Evolutionary conservation across 1,140 invertebrate species (phyloP).

Genomic region (Latrodectus geometricus): DNA sequence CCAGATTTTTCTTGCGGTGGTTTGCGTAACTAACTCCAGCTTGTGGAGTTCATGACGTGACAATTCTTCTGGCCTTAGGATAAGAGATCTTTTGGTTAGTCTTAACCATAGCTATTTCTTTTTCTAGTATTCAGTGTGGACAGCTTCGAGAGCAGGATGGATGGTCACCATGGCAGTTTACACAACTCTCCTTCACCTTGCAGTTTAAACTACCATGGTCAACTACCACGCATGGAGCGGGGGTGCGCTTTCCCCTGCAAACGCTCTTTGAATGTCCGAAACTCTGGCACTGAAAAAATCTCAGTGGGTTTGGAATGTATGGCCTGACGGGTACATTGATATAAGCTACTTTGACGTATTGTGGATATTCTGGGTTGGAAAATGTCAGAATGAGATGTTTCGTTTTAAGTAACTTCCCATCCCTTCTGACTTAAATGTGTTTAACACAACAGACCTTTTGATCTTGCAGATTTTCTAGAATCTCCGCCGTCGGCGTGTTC

Average conservation of each 20-base stretch:
- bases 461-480: no score
- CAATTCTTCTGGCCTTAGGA: not conserved
- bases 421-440: no score
- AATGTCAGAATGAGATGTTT: constrained; percentile 4
- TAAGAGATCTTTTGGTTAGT: not conserved
- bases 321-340: not conserved
- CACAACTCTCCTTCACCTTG: not conserved
- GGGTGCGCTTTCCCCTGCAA: not conserved
- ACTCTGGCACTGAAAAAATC: not conserved
- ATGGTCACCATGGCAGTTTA: constrained; percentile 1
- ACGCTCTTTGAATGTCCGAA: not conserved
- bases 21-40: no score
- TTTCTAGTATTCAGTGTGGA: not conserved
- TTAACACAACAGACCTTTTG: no score
- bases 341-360: not conserved
- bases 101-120: not conserved
- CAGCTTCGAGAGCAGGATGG: not conserved
- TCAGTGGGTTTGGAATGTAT: not conserved
- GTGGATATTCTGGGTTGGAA: not conserved
- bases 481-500: no score
- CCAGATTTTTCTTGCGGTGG: no score
- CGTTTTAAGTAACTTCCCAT: not conserved
- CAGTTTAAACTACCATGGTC: not conserved
- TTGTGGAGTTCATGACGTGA: no score
- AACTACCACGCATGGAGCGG: not conserved